phyloP scores from a whole-genome alignment of 2,888 invertebrate species.

The Prosopocoilus inquinatus region DNA sequence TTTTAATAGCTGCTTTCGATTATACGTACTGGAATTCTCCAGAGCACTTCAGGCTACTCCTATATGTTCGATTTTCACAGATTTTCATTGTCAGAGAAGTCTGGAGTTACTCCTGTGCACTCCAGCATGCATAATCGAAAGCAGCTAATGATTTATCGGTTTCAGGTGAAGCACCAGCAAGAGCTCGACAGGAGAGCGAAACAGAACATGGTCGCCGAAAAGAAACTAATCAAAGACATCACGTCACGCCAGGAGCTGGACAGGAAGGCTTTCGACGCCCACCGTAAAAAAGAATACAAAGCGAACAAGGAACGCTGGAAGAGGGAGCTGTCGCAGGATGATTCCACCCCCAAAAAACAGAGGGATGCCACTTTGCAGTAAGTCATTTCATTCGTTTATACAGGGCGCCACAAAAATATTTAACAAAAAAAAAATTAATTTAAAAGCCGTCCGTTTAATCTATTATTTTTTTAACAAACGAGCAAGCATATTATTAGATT shows the following conservation, averaged over 20 bases:
- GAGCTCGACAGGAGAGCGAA: slow-evolving; percentile 80
- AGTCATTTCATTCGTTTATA: slow-evolving; percentile 38
- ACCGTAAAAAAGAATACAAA: slow-evolving; percentile 96
- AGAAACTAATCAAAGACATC: slow-evolving; percentile 91
- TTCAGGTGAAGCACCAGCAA: slow-evolving; percentile 69
- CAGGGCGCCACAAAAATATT: no score
- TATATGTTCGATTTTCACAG: no score
- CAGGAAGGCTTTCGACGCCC: slow-evolving; percentile 84
- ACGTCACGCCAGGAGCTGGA: slow-evolving; percentile 86
- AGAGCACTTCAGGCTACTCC: no score
- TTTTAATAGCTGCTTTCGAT: no score
- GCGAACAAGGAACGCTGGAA: slow-evolving; percentile 96
- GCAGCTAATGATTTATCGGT: slow-evolving; percentile 18
- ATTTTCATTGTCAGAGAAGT: no score
- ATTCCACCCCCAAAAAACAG: slow-evolving; percentile 88
- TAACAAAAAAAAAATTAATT: no score
- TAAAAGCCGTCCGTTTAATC: no score
- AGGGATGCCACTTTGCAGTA: slow-evolving; percentile 85
- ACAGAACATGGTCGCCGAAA: slow-evolving; percentile 84
- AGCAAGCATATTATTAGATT: no score
- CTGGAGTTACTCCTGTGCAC: no score
- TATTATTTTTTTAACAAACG: no score
- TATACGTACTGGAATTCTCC: no score
- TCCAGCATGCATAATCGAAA: no score
- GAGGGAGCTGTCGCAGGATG: slow-evolving; percentile 87